Conservation (phyloP, 2,888 invertebrate species). For the Mylabris sibirica region DNA sequence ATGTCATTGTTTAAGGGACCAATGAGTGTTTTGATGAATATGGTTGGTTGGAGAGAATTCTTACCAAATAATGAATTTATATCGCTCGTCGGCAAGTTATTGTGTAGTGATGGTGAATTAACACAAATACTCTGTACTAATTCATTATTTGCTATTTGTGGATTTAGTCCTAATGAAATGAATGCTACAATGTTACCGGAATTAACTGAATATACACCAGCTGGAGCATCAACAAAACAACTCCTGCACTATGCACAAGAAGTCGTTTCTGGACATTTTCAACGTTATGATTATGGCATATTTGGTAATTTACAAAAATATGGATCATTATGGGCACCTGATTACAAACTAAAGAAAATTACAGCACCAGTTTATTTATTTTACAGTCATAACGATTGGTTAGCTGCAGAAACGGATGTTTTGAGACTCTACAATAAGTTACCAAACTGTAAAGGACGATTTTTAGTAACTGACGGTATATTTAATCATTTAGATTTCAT, state of each 20-base stretch:
- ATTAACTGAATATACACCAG: slow-evolving; percentile 48
- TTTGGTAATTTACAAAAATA: slow-evolving; percentile 50
- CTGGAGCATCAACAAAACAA: slow-evolving; percentile 67
- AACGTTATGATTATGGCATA: slow-evolving; percentile 67
- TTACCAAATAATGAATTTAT: slow-evolving; percentile 66
- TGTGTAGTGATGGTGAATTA: slow-evolving; percentile 21
- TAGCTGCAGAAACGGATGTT: slow-evolving; percentile 57
- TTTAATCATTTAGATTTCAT: slow-evolving; percentile 57
- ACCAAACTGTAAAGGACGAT: slow-evolving; percentile 43
- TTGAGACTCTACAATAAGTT: slow-evolving; percentile 50
- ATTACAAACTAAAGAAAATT: slow-evolving; percentile 59
- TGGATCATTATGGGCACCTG: slow-evolving; percentile 56
- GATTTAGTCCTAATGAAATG: slow-evolving; percentile 46
- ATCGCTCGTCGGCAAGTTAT: slow-evolving; percentile 39
- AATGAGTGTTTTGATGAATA: neutral
- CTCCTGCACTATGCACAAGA: slow-evolving; percentile 68
- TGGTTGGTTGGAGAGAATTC: slow-evolving; percentile 65
- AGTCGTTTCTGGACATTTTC: slow-evolving; percentile 41
- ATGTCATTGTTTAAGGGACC: slow-evolving; percentile 17
- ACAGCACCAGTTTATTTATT: slow-evolving; percentile 61
- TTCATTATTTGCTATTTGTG: slow-evolving; percentile 44
- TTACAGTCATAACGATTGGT: slow-evolving; percentile 63
- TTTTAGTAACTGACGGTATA: slow-evolving; percentile 47
- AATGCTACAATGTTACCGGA: slow-evolving; percentile 46
- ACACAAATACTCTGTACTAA: slow-evolving; percentile 43